Evolutionary conservation across 2,888 invertebrate species (phyloP).

Genomic region (Zaprionus lineosus): DNA sequence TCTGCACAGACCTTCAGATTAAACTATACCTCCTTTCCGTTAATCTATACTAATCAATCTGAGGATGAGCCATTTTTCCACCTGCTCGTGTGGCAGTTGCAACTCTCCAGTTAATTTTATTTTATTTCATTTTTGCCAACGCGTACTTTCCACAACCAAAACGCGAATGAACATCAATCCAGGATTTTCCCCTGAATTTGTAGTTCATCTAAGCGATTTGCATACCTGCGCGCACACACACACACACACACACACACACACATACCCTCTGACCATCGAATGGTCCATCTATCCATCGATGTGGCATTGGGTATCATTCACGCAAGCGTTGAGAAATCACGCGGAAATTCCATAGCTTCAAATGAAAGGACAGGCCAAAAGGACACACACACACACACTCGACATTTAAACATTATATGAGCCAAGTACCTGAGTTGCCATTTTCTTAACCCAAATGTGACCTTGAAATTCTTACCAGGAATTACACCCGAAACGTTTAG

Average conservation of each 20-base stretch:
- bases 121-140: conserved; percentile 5
- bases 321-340: conserved; percentile 68
- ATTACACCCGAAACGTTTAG: conserved; percentile 68
- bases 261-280: not conserved
- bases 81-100: conserved; percentile 53
- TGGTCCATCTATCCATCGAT: not conserved
- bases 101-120: too few species aligned
- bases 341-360: conserved; percentile 70
- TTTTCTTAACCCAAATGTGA: conserved; percentile 61
- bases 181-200: conserved; percentile 70
- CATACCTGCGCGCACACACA: conserved; percentile 56
- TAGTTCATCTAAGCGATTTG: conserved; percentile 61
- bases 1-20: too few species aligned
- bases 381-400: conserved; percentile 26
- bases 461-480: conserved; percentile 72
- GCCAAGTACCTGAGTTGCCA: conserved; percentile 57
- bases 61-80: too few species aligned
- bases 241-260: conserved; percentile 8
- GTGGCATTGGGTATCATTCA: conserved; percentile 59
- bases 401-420: not conserved
- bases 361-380: conserved; percentile 54
- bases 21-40: too few species aligned
- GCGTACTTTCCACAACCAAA: conserved; percentile 60
- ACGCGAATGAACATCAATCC: conserved; percentile 62
- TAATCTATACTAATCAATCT: too few species aligned